Base-by-base conservation (phyloP, 2,888 invertebrate genomes). In the Drosophila flavopinicola region DNA sequence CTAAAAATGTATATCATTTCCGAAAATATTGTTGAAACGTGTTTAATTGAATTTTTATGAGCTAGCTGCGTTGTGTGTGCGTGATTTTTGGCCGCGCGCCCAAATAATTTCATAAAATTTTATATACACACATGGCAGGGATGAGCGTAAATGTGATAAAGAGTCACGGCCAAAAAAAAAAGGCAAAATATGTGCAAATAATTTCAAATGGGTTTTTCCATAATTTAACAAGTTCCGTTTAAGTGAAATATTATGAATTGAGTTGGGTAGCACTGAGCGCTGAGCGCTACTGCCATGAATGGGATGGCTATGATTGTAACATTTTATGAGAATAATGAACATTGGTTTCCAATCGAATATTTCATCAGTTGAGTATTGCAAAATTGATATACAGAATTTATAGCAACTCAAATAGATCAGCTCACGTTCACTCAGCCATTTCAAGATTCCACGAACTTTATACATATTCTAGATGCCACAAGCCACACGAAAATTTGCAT, bases 11-110 rank as follows among this genome's bases (percentile, higher is more conserved):
- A 80, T 83, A 76, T 85, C 65, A 79, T 65, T 79, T 79, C 78
- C 75, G 49, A 76, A 84, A 79, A 85, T 82, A 82, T 86, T 71
- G 80, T 71, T 54, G 75, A 79, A 79, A 82, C 86, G 86, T 82
- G 80, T 87, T 84, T 84, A 87, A 84, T 84, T 84, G 83, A 84
- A 86, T 86, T 83, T 86, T 84, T 86, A 83, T 83, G 84, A 77
- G 80, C 77, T 78, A 45, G 52, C n/a, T 47, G 68, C 4, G 17
- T 45, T 15, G 17, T 41, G 52, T 29, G 57, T 75, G 78, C 66
- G 64, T 68, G 75, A 68, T 78, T 72, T 71, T 41, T 59, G 57
- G 57, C 38, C 48, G 29, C 27, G 15, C 48, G 57, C 45, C 41
- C 49, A 39, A 61, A 79, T 79, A 76, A 83, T 83, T 85, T 78